Conservation (phyloP, 2,113 vertebrate species). For the Percopsis transmontana region DNA sequence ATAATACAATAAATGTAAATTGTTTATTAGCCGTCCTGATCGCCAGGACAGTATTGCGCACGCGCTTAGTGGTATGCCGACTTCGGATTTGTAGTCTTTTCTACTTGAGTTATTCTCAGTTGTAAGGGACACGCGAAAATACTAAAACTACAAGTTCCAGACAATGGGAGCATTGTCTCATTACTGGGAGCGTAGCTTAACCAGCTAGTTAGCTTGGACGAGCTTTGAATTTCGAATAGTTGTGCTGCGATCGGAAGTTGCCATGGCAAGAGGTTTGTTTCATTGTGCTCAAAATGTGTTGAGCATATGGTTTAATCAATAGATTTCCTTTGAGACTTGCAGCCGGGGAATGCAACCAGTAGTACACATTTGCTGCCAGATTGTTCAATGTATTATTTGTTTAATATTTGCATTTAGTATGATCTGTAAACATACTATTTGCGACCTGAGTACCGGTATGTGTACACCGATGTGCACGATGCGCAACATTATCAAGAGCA, state of each 20-base stretch:
- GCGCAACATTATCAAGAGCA: conserved; percentile 21
- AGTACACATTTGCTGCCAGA: neutral
- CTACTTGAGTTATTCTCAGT: conserved; percentile 54
- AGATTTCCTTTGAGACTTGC: neutral
- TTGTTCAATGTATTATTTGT: conserved; percentile 48
- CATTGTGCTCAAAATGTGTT: conserved; percentile 14
- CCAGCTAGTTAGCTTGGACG: conserved; percentile 65
- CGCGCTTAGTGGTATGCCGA: conserved; percentile 47
- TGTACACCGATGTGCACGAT: conserved; percentile 13
- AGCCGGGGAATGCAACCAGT: neutral
- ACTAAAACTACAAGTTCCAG: conserved; percentile 76
- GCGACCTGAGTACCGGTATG: no score
- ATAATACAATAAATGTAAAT: conserved; percentile 49
- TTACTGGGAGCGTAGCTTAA: conserved; percentile 44
- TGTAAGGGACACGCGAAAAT: conserved; percentile 45
- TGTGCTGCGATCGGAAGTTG: conserved; percentile 70
- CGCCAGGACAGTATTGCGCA: conserved; percentile 59
- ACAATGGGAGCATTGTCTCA: conserved; percentile 72
- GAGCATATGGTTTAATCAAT: neutral
- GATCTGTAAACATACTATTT: no score
- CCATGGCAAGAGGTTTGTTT: conserved; percentile 38
- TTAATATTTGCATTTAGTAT: neutral
- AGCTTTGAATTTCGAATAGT: conserved; percentile 73
- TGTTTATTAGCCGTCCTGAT: conserved; percentile 62
- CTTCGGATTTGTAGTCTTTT: conserved; percentile 73